phyloP scores from a whole-genome alignment of 2,113 vertebrate genomes.

The Rhineura floridana region DNA sequence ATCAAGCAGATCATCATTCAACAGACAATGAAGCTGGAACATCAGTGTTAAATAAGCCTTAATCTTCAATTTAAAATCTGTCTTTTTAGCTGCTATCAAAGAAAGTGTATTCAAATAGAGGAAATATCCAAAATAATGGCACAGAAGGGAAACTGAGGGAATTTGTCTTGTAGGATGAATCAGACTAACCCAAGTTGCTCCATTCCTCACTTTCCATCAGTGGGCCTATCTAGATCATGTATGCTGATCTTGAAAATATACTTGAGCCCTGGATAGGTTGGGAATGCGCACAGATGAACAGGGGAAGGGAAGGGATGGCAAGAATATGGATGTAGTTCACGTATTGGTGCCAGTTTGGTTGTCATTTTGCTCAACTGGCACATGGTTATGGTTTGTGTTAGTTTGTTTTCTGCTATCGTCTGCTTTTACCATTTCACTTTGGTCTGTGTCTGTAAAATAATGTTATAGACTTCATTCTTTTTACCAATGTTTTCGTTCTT shows the following conservation, averaged over 20 bases:
- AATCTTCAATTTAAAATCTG: too few species aligned
- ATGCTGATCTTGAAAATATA: background rate
- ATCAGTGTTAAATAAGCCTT: constrained; percentile 10
- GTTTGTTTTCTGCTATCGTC: too few species aligned
- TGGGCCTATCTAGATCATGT: background rate
- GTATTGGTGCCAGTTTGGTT: too few species aligned
- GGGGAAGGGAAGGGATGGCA: background rate
- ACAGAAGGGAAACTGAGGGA: background rate
- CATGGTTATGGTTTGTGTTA: too few species aligned
- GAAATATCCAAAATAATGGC: background rate
- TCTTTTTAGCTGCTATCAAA: background rate
- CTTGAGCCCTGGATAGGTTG: background rate
- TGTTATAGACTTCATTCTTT: too few species aligned
- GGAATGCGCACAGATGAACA: background rate
- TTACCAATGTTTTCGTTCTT: too few species aligned
- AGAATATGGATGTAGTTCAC: too few species aligned
- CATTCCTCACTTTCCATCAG: background rate
- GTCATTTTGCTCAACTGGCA: too few species aligned
- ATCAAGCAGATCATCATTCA: constrained; percentile 51
- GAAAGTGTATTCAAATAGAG: background rate
- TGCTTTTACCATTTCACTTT: too few species aligned
- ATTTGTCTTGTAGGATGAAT: background rate
- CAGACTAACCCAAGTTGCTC: accelerated
- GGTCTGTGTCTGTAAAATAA: too few species aligned
- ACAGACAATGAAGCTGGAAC: constrained; percentile 18